Conservation (phyloP, 2,113 vertebrate genomes). For the Barbus barbus region DNA sequence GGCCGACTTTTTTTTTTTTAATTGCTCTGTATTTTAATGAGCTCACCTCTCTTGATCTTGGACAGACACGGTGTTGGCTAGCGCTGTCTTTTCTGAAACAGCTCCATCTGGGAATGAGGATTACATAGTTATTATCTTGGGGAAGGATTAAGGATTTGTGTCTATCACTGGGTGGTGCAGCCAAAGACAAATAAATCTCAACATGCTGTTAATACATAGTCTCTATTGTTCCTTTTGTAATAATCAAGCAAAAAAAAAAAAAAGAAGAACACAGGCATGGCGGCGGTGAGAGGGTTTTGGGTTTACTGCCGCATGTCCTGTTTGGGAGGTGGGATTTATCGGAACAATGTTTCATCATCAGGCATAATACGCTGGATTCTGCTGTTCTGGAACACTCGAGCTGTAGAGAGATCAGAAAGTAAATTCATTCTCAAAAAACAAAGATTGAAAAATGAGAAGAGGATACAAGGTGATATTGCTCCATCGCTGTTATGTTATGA, state of each 20-base stretch:
- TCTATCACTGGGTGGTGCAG: slow-evolving; percentile 66
- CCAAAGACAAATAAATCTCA: slow-evolving; percentile 69
- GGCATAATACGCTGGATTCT: slow-evolving; percentile 20
- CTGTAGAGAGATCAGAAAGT: slow-evolving; percentile 33
- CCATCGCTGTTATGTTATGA: not conserved
- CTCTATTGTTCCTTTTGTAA: slow-evolving; percentile 66
- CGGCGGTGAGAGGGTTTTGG: slow-evolving; percentile 8
- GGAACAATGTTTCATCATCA: slow-evolving; percentile 38
- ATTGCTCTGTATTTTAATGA: slow-evolving; percentile 72
- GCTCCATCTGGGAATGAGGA: slow-evolving; percentile 75
- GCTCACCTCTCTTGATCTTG: slow-evolving; percentile 62
- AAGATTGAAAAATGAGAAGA: slow-evolving; percentile 30
- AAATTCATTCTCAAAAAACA: slow-evolving; percentile 33
- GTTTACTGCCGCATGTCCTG: slow-evolving; percentile 47
- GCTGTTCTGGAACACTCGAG: slow-evolving; percentile 20
- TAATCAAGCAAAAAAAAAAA: slow-evolving; percentile 51
- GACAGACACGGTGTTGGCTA: slow-evolving; percentile 62
- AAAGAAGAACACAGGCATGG: slow-evolving; percentile 24
- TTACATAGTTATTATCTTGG: slow-evolving; percentile 78
- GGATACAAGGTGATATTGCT: slow-evolving; percentile 23
- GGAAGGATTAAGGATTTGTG: slow-evolving; percentile 77
- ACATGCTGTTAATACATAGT: slow-evolving; percentile 60
- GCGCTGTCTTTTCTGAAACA: slow-evolving; percentile 64
- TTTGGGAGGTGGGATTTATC: slow-evolving; percentile 34
- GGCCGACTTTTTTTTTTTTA: slow-evolving; percentile 59